Base-by-base conservation (phyloP, 2,113 vertebrate species). In the Leucopsar rothschildi region DNA sequence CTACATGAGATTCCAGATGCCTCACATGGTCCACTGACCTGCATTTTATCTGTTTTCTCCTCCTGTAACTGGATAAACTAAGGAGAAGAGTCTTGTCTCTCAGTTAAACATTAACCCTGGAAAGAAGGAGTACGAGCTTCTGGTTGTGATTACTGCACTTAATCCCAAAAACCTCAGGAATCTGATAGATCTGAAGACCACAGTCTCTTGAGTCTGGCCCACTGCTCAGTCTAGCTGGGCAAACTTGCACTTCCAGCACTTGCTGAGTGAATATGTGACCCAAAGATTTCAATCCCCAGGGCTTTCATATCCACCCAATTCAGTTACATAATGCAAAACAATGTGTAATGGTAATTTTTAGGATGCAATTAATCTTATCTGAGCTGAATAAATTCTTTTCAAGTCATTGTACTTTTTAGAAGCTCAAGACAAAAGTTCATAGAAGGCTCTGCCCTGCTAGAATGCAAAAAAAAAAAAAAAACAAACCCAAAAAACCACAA, bases 351-450 rank as follows among this genome's bases (percentile, higher is more conserved):
- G 1, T 53, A 69, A 57, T 76, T 93, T 94, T 87, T 78, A 82
- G 60, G 33, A 52, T 82, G 29, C 19, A 76, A 7, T 3, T 4
- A 1, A 22, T 49, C 55, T 66, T 79, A 27, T 50, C 75, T 55
- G 24, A 77, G 42, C 33, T 77, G 45, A 88, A 87, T 63, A 77
- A 85, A 91, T 92, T 86, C 55, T 95, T 88, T 76, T 60, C 33
- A 80, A 90, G 42, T 55, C 13, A 45, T 33, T 57, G 42, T 31
- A 37, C 3, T 9, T 3, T 87, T 90, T 50, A 73, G 45, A 80
- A 80, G 55, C 4, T 50, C 24, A 65, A 42, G 27, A 27, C 47
- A 49, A 68, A 87, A 69, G 27, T 85, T 93, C 57, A 88, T 63
- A 85, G 25, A 81, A 53, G 6, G 5, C 5, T 77, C 80, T 83